Evolutionary conservation across 2,797 vertebrate species (phyloP).

Genomic region (Sarcoramphus papa): DNA sequence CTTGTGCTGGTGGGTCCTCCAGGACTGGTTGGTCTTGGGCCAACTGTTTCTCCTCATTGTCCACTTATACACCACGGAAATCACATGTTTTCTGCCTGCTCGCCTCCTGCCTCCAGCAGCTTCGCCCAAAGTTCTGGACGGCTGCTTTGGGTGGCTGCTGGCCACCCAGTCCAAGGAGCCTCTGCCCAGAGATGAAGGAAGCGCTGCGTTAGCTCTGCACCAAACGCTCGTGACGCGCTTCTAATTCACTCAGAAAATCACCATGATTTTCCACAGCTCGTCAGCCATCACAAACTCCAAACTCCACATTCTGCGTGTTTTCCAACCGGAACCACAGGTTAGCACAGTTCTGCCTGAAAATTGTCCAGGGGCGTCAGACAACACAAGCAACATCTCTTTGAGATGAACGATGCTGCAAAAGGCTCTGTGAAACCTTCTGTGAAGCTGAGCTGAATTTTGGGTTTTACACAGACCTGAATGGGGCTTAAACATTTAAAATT

Average conservation of each 20-base stretch:
- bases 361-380: too few relatives aligned
- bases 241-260: not conserved
- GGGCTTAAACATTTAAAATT: not conserved
- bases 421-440: not conserved
- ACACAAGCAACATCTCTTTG: fast-evolving
- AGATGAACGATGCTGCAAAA: fast-evolving
- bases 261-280: fast-evolving
- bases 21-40: fast-evolving
- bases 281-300: not conserved
- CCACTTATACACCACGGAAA: not conserved
- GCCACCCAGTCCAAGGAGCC: too few relatives aligned
- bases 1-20: not conserved
- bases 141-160: not conserved
- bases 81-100: fast-evolving
- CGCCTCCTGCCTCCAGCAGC: not conserved
- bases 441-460: not conserved
- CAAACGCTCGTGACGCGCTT: fast-evolving
- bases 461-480: not conserved
- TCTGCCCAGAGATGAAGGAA: not conserved
- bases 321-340: not conserved
- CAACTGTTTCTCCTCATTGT: fast-evolving
- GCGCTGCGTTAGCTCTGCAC: not conserved
- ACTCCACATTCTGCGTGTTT: not conserved
- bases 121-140: fast-evolving
- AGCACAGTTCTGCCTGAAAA: not conserved